A percentile compares a stretch with the other conserved stretches of the same genome.
Conservation (phyloP, 2,113 vertebrate species). For the Cyprinodon tularosa region DNA sequence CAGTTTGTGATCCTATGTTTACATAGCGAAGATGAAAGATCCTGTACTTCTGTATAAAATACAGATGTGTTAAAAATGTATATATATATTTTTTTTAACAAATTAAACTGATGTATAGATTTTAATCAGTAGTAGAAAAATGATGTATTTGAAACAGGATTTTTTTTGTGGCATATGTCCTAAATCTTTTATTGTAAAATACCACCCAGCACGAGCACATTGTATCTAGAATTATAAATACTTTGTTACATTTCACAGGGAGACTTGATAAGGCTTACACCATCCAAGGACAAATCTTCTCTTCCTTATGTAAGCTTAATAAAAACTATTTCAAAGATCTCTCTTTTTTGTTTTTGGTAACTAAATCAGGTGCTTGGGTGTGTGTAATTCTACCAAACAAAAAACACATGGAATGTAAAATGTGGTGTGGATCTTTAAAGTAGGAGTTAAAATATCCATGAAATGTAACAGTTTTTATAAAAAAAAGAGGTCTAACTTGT, state of each 20-base stretch:
- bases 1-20: too few relatives aligned
- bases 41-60: too few relatives aligned
- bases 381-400: slow-evolving; percentile 42
- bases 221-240: slow-evolving; percentile 32
- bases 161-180: slow-evolving; percentile 10
- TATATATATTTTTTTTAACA: too few relatives aligned
- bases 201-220: slow-evolving; percentile 2
- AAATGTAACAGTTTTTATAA: not conserved
- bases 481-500: not conserved
- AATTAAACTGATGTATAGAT: too few relatives aligned
- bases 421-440: slow-evolving; percentile 53
- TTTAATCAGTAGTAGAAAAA: too few relatives aligned
- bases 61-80: too few relatives aligned
- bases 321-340: slow-evolving; percentile 34
- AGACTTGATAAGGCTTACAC: slow-evolving; percentile 79
- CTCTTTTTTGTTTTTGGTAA: slow-evolving; percentile 27
- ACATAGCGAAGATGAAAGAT: too few relatives aligned
- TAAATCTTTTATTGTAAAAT: slow-evolving; percentile 9
- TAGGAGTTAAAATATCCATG: not conserved
- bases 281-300: slow-evolving; percentile 52
- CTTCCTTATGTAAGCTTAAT: slow-evolving; percentile 77
- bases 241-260: slow-evolving; percentile 80
- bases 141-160: too few relatives aligned
- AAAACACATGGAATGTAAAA: slow-evolving; percentile 50
- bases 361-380: slow-evolving; percentile 59